A percentile compares a stretch with the other conserved stretches of the same genome.
Conservation (phyloP, 23 tunicate species). For the Diplosoma virens region DNA sequence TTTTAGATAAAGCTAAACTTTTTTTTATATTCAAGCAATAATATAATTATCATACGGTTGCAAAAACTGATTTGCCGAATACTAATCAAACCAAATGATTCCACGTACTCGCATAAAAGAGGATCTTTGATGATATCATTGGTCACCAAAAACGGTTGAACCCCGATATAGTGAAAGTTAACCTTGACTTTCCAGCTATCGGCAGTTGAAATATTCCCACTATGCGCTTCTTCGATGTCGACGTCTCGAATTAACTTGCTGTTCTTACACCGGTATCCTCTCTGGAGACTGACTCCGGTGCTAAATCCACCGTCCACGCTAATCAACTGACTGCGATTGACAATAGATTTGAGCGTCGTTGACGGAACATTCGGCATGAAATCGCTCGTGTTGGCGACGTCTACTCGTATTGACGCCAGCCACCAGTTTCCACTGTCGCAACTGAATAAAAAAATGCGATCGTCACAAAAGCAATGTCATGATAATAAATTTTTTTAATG, state of each 20-base stretch:
- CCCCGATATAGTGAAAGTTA: conserved; percentile 31
- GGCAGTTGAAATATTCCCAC: not conserved
- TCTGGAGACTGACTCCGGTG: conserved; percentile 40
- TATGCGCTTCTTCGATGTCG: not conserved
- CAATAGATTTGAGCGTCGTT: not conserved
- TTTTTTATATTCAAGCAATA: no score
- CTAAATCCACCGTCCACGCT: conserved; percentile 4
- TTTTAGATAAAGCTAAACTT: no score
- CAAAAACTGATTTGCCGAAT: no score
- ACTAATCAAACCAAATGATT: not conserved
- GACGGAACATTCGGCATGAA: not conserved
- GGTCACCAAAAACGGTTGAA: conserved; percentile 70
- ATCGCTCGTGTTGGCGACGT: conserved; percentile 6
- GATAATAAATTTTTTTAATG: no score
- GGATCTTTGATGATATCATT: conserved; percentile 51
- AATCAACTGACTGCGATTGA: not conserved
- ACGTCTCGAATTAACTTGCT: not conserved
- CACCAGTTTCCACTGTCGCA: conserved; percentile 71
- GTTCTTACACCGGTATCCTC: conserved; percentile 41
- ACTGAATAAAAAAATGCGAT: conserved; percentile 29
- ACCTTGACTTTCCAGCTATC: conserved; percentile 31
- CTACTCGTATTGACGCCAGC: conserved; percentile 8
- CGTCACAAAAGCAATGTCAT: no score
- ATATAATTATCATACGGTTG: no score
- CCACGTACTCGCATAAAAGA: conserved; percentile 65